Conservation (phyloP, 2,113 vertebrate species). For the Oenanthe oenanthe region DNA sequence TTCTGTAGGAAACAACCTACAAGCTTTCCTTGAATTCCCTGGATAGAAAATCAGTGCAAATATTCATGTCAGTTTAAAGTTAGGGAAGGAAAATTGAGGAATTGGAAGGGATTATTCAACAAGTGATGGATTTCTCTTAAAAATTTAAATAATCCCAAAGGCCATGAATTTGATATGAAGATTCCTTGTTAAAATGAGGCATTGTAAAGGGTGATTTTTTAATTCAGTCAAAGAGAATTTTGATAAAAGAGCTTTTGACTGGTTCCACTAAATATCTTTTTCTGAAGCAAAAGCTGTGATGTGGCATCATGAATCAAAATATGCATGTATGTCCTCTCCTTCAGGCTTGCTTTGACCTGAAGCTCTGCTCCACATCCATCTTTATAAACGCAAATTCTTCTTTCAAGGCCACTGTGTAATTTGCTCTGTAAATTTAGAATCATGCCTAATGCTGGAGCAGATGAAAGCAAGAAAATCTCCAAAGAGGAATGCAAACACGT, state of each 20-base stretch:
- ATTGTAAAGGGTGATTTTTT: background rate
- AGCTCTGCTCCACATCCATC: background rate
- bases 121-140: background rate
- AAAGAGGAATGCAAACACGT: background rate
- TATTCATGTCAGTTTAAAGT: background rate
- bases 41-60: background rate
- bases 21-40: background rate
- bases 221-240: background rate
- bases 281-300: background rate
- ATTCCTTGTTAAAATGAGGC: background rate
- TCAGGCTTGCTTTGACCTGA: conserved; percentile 38
- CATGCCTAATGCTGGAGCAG: background rate
- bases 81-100: background rate
- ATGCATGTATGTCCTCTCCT: background rate
- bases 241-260: background rate
- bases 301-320: background rate
- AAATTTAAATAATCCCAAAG: background rate
- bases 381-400: conserved; percentile 34
- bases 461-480: conserved; percentile 50
- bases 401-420: conserved; percentile 28
- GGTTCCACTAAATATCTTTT: background rate
- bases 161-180: background rate
- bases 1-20: background rate
- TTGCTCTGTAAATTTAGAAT: conserved; percentile 43
- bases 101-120: background rate